These are phyloP conservation scores for Sylvicapra grimmia DNA, from an alignment of 2,113 vertebrate species.

Conservation along the genomic window DNA sequence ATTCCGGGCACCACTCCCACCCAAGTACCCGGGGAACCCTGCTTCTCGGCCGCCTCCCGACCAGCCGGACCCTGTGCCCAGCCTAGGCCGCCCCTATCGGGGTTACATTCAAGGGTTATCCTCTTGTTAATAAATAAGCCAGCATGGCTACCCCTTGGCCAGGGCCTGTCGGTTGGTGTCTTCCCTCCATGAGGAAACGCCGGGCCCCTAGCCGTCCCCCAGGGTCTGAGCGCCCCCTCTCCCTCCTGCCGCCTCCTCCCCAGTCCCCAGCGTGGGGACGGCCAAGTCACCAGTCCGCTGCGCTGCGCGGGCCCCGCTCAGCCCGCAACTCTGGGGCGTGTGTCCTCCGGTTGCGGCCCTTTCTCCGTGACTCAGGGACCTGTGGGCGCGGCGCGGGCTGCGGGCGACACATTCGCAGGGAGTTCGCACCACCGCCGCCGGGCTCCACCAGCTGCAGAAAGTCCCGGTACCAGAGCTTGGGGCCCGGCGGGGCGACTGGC, in stretches of 20 bases:
- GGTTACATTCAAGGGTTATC: constrained; percentile 75
- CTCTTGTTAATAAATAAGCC: constrained; percentile 79
- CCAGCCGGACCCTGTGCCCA: background rate
- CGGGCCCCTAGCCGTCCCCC: background rate
- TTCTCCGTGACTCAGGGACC: constrained; percentile 82
- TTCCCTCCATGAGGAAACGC: background rate
- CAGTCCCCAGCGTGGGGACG: background rate
- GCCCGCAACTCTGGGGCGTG: constrained; percentile 82
- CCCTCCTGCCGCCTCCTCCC: background rate
- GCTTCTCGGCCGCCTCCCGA: background rate
- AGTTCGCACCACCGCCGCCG: constrained; percentile 76
- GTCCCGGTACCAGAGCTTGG: constrained; percentile 94
- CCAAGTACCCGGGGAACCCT: background rate
- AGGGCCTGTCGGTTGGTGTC: constrained; percentile 16
- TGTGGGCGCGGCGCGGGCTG: constrained; percentile 42
- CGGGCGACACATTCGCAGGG: constrained; percentile 89
- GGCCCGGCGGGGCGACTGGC: constrained; percentile 70
- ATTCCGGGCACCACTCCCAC: background rate
- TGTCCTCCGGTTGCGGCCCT: constrained; percentile 89
- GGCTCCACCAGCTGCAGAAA: constrained; percentile 96
- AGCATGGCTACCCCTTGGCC: constrained; percentile 32
- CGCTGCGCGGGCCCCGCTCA: constrained; percentile 88
- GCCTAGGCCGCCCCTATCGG: background rate
- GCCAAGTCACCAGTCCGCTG: constrained; percentile 77
- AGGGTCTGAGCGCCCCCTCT: background rate